These are phyloP conservation scores for Sebastiscus albofasciatus DNA, from an alignment of 2,797 vertebrate species.

Conservation along the genomic window DNA sequence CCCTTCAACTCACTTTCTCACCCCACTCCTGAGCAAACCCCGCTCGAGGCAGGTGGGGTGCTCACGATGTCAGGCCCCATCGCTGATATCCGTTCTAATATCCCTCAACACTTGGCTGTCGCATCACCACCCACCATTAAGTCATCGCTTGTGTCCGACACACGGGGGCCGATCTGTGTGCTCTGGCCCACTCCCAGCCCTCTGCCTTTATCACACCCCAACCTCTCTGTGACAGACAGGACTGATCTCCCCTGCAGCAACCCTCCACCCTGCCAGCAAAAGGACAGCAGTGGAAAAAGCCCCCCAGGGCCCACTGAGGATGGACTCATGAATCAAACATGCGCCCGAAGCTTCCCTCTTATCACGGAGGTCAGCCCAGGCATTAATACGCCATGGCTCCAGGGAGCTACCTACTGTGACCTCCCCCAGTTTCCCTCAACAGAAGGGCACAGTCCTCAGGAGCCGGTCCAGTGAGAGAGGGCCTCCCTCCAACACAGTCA, in stretches of 20 bases:
- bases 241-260: conserved; percentile 79
- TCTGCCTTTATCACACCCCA: conserved; percentile 76
- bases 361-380: conserved; percentile 81
- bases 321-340: conserved; percentile 87
- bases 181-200: conserved; percentile 69
- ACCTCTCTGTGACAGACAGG: conserved; percentile 81
- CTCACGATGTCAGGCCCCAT: conserved; percentile 65
- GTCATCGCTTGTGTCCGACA: conserved; percentile 74
- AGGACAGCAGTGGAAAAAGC: conserved; percentile 81
- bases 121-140: conserved; percentile 78
- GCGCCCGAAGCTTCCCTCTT: conserved; percentile 80
- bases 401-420: conserved; percentile 83
- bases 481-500: conserved; percentile 77
- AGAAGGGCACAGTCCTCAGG: conserved; percentile 80
- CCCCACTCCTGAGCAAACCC: conserved; percentile 41
- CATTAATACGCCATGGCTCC: conserved; percentile 82
- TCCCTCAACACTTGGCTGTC: conserved; percentile 72
- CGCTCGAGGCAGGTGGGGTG: conserved; percentile 65
- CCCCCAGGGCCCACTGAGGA: conserved; percentile 79
- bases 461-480: conserved; percentile 68
- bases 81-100: conserved; percentile 74
- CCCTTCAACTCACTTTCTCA: conserved; percentile 65
- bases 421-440: conserved; percentile 77
- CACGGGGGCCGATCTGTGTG: conserved; percentile 64
- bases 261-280: conserved; percentile 79